phyloP scores from a whole-genome alignment of 2,888 invertebrate genomes.

The Dasypolia templi region DNA sequence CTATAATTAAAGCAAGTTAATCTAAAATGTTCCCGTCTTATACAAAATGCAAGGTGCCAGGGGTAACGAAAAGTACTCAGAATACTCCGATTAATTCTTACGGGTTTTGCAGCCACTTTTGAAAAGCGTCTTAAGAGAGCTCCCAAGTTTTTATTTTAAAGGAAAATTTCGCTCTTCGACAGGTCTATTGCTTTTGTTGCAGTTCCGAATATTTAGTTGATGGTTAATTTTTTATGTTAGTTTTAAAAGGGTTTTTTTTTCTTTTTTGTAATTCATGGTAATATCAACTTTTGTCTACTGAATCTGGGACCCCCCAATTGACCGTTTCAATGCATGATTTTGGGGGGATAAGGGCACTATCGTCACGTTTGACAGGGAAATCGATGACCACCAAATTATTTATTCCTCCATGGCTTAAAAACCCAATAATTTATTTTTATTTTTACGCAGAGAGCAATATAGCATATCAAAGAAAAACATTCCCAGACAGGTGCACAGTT shows the following conservation, averaged over 20 bases:
- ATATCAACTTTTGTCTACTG: constrained; percentile 1
- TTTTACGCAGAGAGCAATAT: background rate
- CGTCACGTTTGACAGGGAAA: background rate
- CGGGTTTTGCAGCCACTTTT: constrained; percentile 62
- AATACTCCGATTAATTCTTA: constrained; percentile 60
- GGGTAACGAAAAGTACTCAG: constrained; percentile 56
- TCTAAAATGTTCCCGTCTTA: constrained; percentile 85
- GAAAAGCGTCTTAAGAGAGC: constrained; percentile 53
- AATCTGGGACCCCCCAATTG: constrained; percentile 7
- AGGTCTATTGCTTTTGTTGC: constrained; percentile 47
- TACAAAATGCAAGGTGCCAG: constrained; percentile 84
- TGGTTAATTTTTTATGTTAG: constrained; percentile 14
- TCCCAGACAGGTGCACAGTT: constrained; percentile 18
- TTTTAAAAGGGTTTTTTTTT: background rate
- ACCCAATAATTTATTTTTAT: constrained; percentile 6
- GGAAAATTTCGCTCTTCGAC: constrained; percentile 49
- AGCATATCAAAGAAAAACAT: background rate
- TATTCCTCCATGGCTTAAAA: background rate
- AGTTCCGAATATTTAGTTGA: constrained; percentile 31
- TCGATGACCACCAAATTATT: background rate
- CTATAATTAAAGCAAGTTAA: constrained; percentile 88
- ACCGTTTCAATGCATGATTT: constrained; percentile 12
- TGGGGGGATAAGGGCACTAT: constrained; percentile 37
- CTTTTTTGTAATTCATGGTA: background rate
- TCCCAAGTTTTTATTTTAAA: constrained; percentile 59